Percentiles rank a stretch among this genome's conserved stretches.
Evolutionary conservation across 2,888 invertebrate species (phyloP).

Genomic region (Acronicta psi): DNA sequence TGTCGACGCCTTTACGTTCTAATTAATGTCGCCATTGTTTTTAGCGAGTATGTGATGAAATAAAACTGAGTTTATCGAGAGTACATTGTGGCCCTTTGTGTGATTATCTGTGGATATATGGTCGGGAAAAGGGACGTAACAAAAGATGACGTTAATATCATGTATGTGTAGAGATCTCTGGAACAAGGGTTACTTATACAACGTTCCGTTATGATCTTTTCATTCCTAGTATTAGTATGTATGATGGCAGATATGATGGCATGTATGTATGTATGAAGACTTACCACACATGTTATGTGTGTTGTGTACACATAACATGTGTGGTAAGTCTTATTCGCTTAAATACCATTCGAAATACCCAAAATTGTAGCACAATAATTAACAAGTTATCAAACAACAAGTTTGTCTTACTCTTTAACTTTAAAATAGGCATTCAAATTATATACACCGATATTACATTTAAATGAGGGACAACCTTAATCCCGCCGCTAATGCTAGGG

Average conservation of each 20-base stretch:
- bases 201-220: no score
- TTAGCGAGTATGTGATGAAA: constrained; percentile 21
- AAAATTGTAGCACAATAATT: no score
- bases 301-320: no score
- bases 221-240: no score
- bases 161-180: background rate
- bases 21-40: constrained; percentile 59
- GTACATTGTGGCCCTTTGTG: constrained; percentile 24
- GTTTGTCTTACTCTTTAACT: constrained; percentile 21
- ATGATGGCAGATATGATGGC: no score
- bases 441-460: constrained; percentile 25
- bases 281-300: no score
- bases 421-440: constrained; percentile 18
- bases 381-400: constrained; percentile 25
- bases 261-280: no score
- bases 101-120: constrained; percentile 2
- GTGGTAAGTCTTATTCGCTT: no score
- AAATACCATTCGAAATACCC: no score
- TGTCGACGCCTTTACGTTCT: constrained; percentile 45
- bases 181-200: background rate
- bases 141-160: background rate
- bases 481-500: constrained; percentile 2
- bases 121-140: background rate
- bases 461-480: constrained; percentile 9
- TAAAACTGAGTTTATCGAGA: constrained; percentile 37